Conservation (phyloP, 2,888 invertebrate species). For the Drosophila kanekoi region DNA sequence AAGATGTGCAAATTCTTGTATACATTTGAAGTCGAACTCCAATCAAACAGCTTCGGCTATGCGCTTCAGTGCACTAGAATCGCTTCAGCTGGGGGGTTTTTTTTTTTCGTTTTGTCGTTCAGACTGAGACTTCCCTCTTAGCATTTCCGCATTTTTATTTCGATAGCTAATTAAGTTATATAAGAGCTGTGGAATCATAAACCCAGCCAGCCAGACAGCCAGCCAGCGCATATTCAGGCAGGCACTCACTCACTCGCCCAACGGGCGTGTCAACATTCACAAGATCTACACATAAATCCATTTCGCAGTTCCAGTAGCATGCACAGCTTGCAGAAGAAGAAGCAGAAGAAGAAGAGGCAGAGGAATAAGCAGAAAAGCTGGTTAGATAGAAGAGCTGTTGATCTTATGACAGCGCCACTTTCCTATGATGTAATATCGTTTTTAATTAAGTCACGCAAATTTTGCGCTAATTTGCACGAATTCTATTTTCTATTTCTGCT, state of each 20-base stretch:
- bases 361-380: slow-evolving; percentile 10
- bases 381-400: slow-evolving; percentile 42
- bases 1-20: too few relatives aligned
- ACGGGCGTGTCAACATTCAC: slow-evolving; percentile 55
- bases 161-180: slow-evolving; percentile 63
- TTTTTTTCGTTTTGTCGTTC: not conserved
- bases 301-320: slow-evolving; percentile 61
- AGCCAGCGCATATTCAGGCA: slow-evolving; percentile 31
- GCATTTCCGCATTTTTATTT: slow-evolving; percentile 53
- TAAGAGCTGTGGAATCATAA: slow-evolving; percentile 50
- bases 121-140: slow-evolving; percentile 42
- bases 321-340: slow-evolving; percentile 38
- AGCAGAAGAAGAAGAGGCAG: slow-evolving; percentile 3
- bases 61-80: slow-evolving; percentile 42
- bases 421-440: slow-evolving; percentile 72
- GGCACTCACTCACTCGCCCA: slow-evolving; percentile 36
- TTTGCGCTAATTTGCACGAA: slow-evolving; percentile 65
- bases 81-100: slow-evolving; percentile 4
- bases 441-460: slow-evolving; percentile 79
- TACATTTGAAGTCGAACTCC: not conserved
- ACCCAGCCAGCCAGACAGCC: slow-evolving; percentile 35
- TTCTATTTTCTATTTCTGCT: slow-evolving; percentile 61
- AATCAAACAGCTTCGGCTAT: slow-evolving; percentile 18
- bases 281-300: slow-evolving; percentile 46
- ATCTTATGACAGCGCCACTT: slow-evolving; percentile 53